These are phyloP conservation scores for Carollia perspicillata DNA, from an alignment of 2,113 vertebrate species.

Conservation along the genomic window DNA sequence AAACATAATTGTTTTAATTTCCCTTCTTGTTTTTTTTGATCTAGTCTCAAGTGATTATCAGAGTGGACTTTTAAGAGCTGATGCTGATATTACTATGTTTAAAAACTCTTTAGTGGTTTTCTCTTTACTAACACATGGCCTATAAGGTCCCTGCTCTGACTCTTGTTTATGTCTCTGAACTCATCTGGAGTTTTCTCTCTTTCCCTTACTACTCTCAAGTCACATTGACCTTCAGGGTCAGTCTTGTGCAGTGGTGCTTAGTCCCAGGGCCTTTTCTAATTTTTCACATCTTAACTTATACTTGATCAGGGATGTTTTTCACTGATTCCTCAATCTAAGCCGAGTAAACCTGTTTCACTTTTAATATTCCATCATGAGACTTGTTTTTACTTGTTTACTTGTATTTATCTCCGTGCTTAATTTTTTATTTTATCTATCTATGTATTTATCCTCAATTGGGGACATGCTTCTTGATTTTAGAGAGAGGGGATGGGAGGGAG, in stretches of 20 bases:
- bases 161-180: background rate
- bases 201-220: background rate
- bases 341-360: background rate
- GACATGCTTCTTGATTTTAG: too few species aligned
- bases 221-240: background rate
- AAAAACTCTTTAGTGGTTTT: background rate
- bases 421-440: background rate
- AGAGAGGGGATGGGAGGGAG: too few species aligned
- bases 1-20: background rate
- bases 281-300: background rate
- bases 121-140: background rate
- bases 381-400: constrained; percentile 2
- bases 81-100: background rate
- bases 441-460: too few species aligned
- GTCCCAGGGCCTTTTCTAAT: background rate
- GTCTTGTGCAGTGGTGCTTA: background rate
- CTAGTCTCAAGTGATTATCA: background rate
- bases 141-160: background rate
- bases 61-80: background rate
- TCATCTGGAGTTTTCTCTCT: background rate
- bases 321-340: background rate
- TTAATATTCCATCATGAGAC: background rate
- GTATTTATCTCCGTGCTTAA: constrained; percentile 28
- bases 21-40: background rate
- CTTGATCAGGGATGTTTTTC: background rate